A percentile compares a stretch with the other conserved stretches of the same genome.
These are phyloP conservation scores for Clarias batrachus DNA, from an alignment of 2,113 vertebrate species.

Conservation along the genomic window DNA sequence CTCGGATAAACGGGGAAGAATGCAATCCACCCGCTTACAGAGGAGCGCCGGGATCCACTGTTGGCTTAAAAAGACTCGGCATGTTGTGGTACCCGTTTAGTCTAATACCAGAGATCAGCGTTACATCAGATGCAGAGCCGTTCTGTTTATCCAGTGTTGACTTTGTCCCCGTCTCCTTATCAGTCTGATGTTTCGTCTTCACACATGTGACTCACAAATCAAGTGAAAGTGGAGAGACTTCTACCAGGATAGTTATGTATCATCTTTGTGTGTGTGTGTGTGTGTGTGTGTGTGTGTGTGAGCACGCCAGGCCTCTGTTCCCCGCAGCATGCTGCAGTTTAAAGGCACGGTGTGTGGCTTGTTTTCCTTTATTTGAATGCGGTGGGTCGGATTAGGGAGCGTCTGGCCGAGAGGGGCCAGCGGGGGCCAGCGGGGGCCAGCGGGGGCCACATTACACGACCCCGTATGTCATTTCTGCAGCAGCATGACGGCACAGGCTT, in stretches of 20 bases:
- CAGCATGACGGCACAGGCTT: conserved; percentile 53
- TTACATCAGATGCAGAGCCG: conserved; percentile 38
- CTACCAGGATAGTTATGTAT: background rate
- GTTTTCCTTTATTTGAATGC: conserved; percentile 55
- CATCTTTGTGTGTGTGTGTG: conserved; percentile 9
- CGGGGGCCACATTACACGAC: conserved; percentile 49
- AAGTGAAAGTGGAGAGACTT: conserved; percentile 2
- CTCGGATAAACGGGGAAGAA: conserved; percentile 50
- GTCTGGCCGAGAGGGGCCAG: conserved; percentile 17
- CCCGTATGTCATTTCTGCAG: conserved; percentile 57
- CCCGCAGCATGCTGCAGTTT: conserved; percentile 42
- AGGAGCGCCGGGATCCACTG: conserved; percentile 34
- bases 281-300: conserved; percentile 15
- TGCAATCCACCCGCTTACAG: conserved; percentile 8
- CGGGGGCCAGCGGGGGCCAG: conserved; percentile 48
- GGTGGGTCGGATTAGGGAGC: conserved; percentile 49
- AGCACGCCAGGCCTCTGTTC: conserved; percentile 23
- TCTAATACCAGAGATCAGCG: conserved; percentile 46
- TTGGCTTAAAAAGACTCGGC: conserved; percentile 39
- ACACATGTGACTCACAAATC: conserved; percentile 8
- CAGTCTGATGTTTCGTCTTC: conserved; percentile 35
- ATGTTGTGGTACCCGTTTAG: conserved; percentile 43
- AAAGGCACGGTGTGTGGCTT: conserved; percentile 27
- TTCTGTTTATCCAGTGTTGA: conserved; percentile 45
- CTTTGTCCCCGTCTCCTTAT: conserved; percentile 21